Evolutionary conservation across 2,797 vertebrate genomes (phyloP).

Genomic region (Lepus oiostolus): DNA sequence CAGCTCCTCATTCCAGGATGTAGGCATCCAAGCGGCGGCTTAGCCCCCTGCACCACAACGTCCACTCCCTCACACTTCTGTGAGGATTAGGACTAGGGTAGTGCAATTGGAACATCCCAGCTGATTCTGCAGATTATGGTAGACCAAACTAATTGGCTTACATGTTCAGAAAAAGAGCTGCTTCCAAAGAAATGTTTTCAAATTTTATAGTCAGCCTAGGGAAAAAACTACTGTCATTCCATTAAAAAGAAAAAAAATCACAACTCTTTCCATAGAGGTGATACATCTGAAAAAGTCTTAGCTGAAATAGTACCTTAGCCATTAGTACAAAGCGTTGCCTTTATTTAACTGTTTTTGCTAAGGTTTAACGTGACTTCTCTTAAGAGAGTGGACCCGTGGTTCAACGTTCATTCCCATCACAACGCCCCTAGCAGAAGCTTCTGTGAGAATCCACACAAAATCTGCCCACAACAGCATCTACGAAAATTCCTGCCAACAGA

Average conservation of each 20-base stretch:
- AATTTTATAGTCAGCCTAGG: not conserved
- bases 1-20: no score
- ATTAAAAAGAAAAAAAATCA: not conserved
- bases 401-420: not conserved
- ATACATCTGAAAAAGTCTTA: not conserved
- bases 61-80: no score
- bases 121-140: conserved; percentile 4
- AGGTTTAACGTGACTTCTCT: conserved; percentile 3
- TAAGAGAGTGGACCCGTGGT: not conserved
- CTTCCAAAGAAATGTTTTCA: not conserved
- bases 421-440: not conserved
- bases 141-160: not conserved
- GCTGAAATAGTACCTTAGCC: not conserved
- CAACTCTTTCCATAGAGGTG: not conserved
- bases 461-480: not conserved
- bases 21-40: no score
- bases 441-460: conserved; percentile 34
- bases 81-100: not conserved
- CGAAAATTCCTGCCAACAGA: conserved; percentile 20
- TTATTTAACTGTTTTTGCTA: conserved; percentile 10
- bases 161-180: not conserved
- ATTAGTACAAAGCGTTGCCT: not conserved
- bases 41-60: no score
- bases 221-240: not conserved
- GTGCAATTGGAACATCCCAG: not conserved